Percentiles rank a stretch among this genome's conserved stretches.
Evolutionary conservation across 1,140 invertebrate species (phyloP).

Genomic region (Phymastichus coffea): DNA sequence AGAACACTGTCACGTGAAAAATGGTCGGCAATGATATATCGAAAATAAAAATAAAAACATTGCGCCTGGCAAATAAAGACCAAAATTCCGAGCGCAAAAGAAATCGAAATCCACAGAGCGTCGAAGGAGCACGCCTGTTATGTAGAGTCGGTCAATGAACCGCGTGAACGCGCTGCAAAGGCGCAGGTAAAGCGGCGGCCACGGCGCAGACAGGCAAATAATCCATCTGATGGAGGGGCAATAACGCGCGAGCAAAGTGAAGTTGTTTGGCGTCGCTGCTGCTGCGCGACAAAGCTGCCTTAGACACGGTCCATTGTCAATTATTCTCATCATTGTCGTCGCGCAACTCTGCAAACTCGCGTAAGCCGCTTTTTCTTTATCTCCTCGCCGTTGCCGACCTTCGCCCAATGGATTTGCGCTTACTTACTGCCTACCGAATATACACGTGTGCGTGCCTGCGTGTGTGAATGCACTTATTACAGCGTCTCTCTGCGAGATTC

Average conservation of each 20-base stretch:
- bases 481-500: not conserved
- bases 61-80: no score
- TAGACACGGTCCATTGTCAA: slow-evolving; percentile 7
- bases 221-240: slow-evolving; percentile 11
- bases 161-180: not conserved
- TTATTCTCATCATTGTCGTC: slow-evolving; percentile 13
- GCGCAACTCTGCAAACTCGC: slow-evolving; percentile 3
- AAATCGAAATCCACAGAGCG: no score
- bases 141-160: no score
- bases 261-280: not conserved
- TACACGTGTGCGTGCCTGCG: not conserved
- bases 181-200: not conserved
- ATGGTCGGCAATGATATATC: no score
- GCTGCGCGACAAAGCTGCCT: not conserved
- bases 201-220: not conserved
- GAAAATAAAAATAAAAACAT: no score
- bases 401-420: no score
- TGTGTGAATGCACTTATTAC: not conserved
- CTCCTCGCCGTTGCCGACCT: no score
- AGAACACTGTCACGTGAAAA: no score
- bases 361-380: slow-evolving; percentile 6
- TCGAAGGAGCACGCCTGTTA: no score
- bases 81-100: no score
- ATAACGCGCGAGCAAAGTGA: slow-evolving; percentile 13
- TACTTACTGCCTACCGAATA: not conserved